Conservation (phyloP, 2,113 vertebrate species). For the Anarhynchus alexandrinus region DNA sequence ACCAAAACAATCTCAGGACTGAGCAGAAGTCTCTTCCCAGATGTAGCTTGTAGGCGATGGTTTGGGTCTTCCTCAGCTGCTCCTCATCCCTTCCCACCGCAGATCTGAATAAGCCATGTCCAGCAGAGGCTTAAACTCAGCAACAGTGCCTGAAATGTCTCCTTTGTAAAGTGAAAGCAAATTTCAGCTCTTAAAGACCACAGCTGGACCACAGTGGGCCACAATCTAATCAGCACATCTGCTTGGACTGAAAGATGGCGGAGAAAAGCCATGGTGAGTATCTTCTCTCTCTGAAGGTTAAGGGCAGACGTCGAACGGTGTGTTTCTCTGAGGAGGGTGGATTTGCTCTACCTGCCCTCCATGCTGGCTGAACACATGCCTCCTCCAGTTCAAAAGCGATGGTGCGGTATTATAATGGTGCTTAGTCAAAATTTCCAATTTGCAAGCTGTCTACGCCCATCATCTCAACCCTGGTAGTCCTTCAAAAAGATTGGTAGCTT, state of each 20-base stretch:
- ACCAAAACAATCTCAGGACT: background rate
- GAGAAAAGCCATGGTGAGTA: background rate
- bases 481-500: background rate
- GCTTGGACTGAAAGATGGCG: background rate
- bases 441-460: accelerated
- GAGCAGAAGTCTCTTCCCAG: background rate
- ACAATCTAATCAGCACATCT: background rate
- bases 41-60: accelerated
- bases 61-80: background rate
- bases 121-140: background rate
- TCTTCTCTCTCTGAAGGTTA: background rate
- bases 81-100: background rate
- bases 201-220: background rate
- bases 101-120: background rate
- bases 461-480: background rate
- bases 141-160: background rate
- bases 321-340: background rate
- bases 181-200: background rate
- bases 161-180: background rate
- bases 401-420: accelerated
- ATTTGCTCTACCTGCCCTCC: background rate
- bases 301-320: background rate
- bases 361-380: accelerated
- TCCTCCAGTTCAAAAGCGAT: background rate
- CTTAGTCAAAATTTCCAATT: background rate